Conservation (phyloP, 35 echinoderm and acorn worm genomes). For the Apostichopus parvimensis region DNA sequence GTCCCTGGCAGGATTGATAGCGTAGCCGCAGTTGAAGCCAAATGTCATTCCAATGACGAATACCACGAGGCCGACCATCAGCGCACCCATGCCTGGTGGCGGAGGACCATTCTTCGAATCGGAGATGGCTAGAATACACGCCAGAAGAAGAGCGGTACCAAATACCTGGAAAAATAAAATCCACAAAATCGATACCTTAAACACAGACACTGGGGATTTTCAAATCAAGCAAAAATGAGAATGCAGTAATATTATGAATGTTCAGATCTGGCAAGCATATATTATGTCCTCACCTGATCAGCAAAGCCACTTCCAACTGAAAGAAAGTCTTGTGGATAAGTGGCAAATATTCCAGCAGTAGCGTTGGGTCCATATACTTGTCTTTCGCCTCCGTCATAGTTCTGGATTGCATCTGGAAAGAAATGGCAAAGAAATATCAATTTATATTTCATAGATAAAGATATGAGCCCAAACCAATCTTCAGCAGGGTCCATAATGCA, state of each 20-base stretch:
- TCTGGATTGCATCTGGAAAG: constrained; percentile 78
- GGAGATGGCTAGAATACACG: constrained; percentile 79
- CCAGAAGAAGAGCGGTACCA: constrained; percentile 73
- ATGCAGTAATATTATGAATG: too few relatives aligned
- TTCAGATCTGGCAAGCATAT: too few relatives aligned
- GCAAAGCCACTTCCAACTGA: constrained; percentile 70
- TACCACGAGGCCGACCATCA: constrained; percentile 77
- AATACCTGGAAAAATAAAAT: constrained; percentile 52
- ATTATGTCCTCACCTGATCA: constrained; percentile 72
- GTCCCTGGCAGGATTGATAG: constrained; percentile 90
- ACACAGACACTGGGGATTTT: too few relatives aligned
- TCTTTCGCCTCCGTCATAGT: constrained; percentile 75
- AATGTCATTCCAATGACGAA: constrained; percentile 84
- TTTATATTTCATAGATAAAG: background rate
- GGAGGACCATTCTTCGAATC: constrained; percentile 74
- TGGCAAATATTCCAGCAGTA: constrained; percentile 95
- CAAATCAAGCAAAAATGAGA: too few relatives aligned
- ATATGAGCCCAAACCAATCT: too few relatives aligned
- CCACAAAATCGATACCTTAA: too few relatives aligned
- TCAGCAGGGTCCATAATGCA: too few relatives aligned
- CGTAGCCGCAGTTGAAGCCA: constrained; percentile 94
- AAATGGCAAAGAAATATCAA: background rate
- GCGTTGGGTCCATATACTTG: constrained; percentile 75
- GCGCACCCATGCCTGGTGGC: constrained; percentile 69
- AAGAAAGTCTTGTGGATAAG: constrained; percentile 83